phyloP scores from a whole-genome alignment of 1,140 invertebrate species.

The Paraescarpia echinospica region DNA sequence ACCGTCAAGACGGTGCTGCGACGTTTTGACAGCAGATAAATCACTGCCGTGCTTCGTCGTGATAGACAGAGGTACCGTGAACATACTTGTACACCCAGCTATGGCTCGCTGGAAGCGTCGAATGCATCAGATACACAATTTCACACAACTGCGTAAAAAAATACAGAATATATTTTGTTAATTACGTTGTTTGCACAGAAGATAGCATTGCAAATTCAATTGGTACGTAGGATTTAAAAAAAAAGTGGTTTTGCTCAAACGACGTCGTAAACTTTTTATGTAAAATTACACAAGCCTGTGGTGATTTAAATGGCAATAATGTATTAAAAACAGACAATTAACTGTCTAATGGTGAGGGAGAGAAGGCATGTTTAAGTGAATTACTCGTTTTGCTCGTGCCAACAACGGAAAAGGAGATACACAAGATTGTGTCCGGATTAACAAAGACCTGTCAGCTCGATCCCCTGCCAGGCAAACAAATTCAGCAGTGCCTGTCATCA shows the following conservation, averaged over 20 bases:
- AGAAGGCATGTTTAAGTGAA: too few species aligned
- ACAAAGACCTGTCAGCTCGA: too few species aligned
- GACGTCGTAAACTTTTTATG: too few species aligned
- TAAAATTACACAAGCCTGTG: too few species aligned
- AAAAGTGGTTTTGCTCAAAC: not conserved
- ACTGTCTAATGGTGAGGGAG: too few species aligned
- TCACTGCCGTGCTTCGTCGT: not conserved
- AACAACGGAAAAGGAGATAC: too few species aligned
- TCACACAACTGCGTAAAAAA: not conserved
- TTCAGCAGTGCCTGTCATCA: too few species aligned
- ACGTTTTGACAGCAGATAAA: not conserved
- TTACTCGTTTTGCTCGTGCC: too few species aligned
- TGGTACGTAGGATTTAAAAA: not conserved
- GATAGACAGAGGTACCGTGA: not conserved
- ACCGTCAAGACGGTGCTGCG: not conserved
- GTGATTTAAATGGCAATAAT: too few species aligned
- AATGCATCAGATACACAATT: not conserved
- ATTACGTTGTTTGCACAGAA: not conserved
- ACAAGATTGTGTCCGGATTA: too few species aligned
- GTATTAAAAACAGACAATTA: too few species aligned
- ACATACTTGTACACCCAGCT: not conserved
- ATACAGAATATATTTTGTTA: not conserved
- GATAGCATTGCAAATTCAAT: not conserved
- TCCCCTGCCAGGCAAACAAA: too few species aligned
- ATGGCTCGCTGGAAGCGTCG: not conserved